phyloP scores from a whole-genome alignment of 92 coral and sea anemone genomes.

The Bergia sp. region DNA sequence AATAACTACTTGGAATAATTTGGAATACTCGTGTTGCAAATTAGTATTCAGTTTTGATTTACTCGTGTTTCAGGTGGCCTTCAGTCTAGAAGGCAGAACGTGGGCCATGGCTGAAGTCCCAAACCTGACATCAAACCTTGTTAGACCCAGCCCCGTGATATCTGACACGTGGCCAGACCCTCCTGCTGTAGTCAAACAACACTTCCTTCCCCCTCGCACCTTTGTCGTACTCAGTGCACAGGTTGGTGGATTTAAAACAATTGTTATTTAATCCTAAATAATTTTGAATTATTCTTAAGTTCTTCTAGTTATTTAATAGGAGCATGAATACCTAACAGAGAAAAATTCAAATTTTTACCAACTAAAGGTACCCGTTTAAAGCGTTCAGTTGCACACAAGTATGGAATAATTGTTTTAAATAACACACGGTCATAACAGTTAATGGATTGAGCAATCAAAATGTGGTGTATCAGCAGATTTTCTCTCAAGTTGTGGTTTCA shows the following conservation, averaged over 20 bases:
- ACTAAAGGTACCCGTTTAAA: too few relatives aligned
- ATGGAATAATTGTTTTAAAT: too few relatives aligned
- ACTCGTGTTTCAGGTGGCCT: constrained; percentile 58
- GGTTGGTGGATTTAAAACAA: constrained; percentile 50
- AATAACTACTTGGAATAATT: neutral
- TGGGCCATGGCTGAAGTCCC: constrained; percentile 98
- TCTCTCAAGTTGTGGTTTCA: too few relatives aligned
- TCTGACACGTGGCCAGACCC: constrained; percentile 95
- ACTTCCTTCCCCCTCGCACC: constrained; percentile 85
- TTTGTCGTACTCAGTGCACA: constrained; percentile 95
- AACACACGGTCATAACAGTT: too few relatives aligned
- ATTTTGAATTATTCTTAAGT: too few relatives aligned
- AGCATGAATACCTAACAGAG: too few relatives aligned
- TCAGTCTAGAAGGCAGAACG: constrained; percentile 87
- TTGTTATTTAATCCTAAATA: too few relatives aligned
- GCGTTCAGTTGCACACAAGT: too few relatives aligned
- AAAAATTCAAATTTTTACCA: too few relatives aligned
- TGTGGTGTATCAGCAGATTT: too few relatives aligned
- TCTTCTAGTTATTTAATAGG: too few relatives aligned
- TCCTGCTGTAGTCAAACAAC: constrained; percentile 91
- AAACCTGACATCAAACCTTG: constrained; percentile 67
- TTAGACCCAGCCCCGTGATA: constrained; percentile 75
- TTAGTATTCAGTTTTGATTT: neutral
- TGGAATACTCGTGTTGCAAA: neutral
- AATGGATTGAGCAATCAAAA: too few relatives aligned